phyloP scores from a whole-genome alignment of 2,113 vertebrate species.

The Sapajus apella region DNA sequence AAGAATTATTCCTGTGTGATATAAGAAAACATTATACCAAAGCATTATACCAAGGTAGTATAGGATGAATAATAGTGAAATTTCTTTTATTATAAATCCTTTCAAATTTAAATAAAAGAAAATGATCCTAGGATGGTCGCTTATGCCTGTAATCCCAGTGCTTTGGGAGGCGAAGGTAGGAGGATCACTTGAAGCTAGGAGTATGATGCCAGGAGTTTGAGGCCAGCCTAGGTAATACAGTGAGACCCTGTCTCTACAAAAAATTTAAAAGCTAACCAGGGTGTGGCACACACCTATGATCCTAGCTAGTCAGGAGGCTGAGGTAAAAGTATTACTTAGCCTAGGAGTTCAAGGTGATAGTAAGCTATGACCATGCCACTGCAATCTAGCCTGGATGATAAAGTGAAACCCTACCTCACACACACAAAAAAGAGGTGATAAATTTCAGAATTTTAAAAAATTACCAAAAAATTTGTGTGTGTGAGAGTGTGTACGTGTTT shows the following conservation, averaged over 20 bases:
- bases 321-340: not conserved
- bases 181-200: not conserved
- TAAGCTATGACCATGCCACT: not conserved
- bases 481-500: not conserved
- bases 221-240: not conserved
- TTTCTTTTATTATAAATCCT: not conserved
- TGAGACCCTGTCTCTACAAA: not conserved
- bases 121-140: not conserved
- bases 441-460: conserved; percentile 9
- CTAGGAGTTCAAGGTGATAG: not conserved
- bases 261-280: not conserved
- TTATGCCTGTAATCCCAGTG: not conserved
- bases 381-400: not conserved
- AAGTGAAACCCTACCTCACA: not conserved
- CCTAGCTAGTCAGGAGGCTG: not conserved
- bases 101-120: conserved; percentile 11
- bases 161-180: not conserved
- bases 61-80: not conserved
- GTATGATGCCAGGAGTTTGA: not conserved
- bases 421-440: not conserved
- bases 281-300: not conserved
- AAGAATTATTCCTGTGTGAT: not conserved
- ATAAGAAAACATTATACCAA: not conserved
- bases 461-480: not conserved
- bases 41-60: not conserved